phyloP scores from a whole-genome alignment of 2,888 invertebrate species.

The Julus scanicus region DNA sequence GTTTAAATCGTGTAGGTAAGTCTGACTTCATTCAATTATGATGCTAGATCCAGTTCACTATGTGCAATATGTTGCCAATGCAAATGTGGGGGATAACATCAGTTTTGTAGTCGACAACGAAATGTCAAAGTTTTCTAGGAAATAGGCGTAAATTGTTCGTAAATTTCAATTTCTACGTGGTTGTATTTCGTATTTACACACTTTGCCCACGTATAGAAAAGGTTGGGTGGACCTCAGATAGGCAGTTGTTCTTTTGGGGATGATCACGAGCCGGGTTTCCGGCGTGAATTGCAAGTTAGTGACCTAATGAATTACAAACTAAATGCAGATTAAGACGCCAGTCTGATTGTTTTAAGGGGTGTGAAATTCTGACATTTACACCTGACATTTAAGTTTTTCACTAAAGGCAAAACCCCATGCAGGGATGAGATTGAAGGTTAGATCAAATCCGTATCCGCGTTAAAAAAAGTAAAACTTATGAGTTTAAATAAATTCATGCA shows the following conservation, averaged over 20 bases:
- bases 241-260: background rate
- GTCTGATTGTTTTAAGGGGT: slow-evolving; percentile 29
- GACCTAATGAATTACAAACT: slow-evolving; percentile 6
- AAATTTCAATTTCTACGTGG: background rate
- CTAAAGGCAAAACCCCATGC: background rate
- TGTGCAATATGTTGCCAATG: too few relatives aligned
- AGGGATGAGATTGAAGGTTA: slow-evolving; percentile 18
- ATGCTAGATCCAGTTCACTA: background rate
- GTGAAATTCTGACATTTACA: slow-evolving; percentile 1
- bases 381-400: background rate
- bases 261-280: slow-evolving; percentile 30
- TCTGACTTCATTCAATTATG: background rate
- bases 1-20: background rate
- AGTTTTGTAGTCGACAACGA: background rate
- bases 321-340: slow-evolving; percentile 2
- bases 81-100: background rate
- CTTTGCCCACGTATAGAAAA: background rate
- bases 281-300: slow-evolving; percentile 37
- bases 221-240: background rate
- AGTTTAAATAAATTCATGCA: background rate
- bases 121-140: slow-evolving; percentile 28
- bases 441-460: slow-evolving; percentile 19
- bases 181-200: background rate
- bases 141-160: background rate
- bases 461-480: background rate